Percentiles rank a stretch among this genome's conserved stretches.
Evolutionary conservation across 2,888 invertebrate species (phyloP).

Genomic region (Syrista parreyssii): DNA sequence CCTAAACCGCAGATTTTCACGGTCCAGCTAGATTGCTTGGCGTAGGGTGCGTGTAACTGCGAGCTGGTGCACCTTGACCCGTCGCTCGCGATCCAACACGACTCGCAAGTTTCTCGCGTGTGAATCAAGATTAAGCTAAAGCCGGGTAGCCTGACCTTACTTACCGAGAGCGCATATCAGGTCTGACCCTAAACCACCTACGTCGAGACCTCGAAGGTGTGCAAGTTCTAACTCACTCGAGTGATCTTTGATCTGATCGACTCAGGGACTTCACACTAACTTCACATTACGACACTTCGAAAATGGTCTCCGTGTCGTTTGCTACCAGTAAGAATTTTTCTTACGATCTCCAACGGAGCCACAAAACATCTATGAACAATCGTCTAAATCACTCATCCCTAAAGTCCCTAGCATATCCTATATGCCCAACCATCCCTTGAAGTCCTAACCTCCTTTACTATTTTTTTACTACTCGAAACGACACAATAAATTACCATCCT

Average conservation of each 20-base stretch:
- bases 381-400: too few relatives aligned
- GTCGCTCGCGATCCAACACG: slow-evolving; percentile 46
- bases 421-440: too few relatives aligned
- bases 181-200: slow-evolving; percentile 12
- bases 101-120: slow-evolving; percentile 58
- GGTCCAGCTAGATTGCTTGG: slow-evolving; percentile 1
- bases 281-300: not conserved
- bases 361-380: too few relatives aligned
- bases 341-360: not conserved
- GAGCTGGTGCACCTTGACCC: slow-evolving; percentile 55
- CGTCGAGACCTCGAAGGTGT: too few relatives aligned
- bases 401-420: too few relatives aligned
- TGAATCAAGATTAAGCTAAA: slow-evolving; percentile 60
- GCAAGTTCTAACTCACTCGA: too few relatives aligned
- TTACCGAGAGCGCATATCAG: slow-evolving; percentile 33
- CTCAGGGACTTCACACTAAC: too few relatives aligned
- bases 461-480: too few relatives aligned
- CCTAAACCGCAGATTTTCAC: not conserved
- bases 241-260: too few relatives aligned
- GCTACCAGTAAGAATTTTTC: not conserved
- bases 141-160: slow-evolving; percentile 55
- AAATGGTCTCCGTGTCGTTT: not conserved
- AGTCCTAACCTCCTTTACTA: too few relatives aligned
- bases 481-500: too few relatives aligned
- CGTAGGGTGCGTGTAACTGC: slow-evolving; percentile 15